These are phyloP conservation scores for Megaustenia siamemsis DNA, from an alignment of 2,888 invertebrate species.

Conservation along the genomic window DNA sequence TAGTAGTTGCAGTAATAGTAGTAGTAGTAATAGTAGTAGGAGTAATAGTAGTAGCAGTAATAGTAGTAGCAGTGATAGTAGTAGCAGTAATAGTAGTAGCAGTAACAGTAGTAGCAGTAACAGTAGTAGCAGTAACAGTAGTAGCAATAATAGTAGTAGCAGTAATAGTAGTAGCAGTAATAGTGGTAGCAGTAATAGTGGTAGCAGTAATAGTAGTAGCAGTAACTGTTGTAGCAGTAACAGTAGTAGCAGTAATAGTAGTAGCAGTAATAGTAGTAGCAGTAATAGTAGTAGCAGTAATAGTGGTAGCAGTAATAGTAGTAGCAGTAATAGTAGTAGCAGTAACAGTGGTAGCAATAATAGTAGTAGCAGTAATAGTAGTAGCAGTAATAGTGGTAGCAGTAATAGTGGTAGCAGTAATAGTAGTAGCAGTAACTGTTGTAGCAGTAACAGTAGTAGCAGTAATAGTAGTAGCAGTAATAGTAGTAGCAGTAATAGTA, in stretches of 20 bases:
- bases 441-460: neutral
- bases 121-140: too few species aligned
- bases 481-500: neutral
- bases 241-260: neutral
- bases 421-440: neutral
- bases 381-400: constrained; percentile 4
- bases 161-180: neutral
- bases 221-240: too few species aligned
- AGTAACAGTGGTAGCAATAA: neutral
- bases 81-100: too few species aligned
- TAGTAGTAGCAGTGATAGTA: neutral
- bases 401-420: neutral
- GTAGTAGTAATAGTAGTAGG: too few species aligned
- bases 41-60: neutral
- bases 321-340: neutral
- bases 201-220: neutral
- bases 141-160: too few species aligned
- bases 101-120: too few species aligned
- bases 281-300: neutral
- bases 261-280: neutral
- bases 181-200: neutral
- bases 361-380: too few species aligned
- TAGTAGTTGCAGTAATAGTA: too few species aligned
- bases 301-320: neutral
- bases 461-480: neutral